Evolutionary conservation across 2,888 invertebrate species (phyloP).

Genomic region (Thereva nobilitata): DNA sequence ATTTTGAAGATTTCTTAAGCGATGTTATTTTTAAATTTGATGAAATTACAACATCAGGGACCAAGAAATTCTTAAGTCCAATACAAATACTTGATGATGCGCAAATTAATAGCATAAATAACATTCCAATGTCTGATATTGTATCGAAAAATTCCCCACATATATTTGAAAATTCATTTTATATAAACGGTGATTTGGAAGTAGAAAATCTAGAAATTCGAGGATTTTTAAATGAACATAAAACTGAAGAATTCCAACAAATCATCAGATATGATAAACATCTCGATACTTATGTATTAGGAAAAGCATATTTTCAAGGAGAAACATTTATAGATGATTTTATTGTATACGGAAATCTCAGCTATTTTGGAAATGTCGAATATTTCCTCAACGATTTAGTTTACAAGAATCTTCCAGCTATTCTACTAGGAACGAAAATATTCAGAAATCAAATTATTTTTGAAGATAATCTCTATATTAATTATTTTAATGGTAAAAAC

Average conservation of each 20-base stretch:
- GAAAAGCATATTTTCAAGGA: slow-evolving; percentile 45
- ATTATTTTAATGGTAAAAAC: slow-evolving; percentile 51
- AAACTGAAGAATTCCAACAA: slow-evolving; percentile 41
- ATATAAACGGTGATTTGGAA: slow-evolving; percentile 49
- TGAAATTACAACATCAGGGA: slow-evolving; percentile 47
- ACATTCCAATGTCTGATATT: slow-evolving; percentile 53
- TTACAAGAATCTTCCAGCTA: slow-evolving; percentile 45
- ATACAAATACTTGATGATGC: slow-evolving; percentile 52
- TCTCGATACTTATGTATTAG: slow-evolving; percentile 48
- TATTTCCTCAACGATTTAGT: slow-evolving; percentile 51
- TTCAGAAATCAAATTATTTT: slow-evolving; percentile 53
- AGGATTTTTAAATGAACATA: slow-evolving; percentile 45
- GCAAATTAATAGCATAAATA: slow-evolving; percentile 55
- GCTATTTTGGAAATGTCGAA: slow-evolving; percentile 46
- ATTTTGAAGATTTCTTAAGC: slow-evolving; percentile 54
- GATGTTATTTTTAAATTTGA: slow-evolving; percentile 56
- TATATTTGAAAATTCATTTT: slow-evolving; percentile 47
- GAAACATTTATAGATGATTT: slow-evolving; percentile 46
- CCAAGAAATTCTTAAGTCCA: slow-evolving; percentile 52
- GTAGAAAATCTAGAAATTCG: slow-evolving; percentile 44
- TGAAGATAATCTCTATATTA: slow-evolving; percentile 51
- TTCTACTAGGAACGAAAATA: slow-evolving; percentile 48
- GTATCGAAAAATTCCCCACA: slow-evolving; percentile 51
- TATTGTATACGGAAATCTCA: slow-evolving; percentile 48
- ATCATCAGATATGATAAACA: slow-evolving; percentile 47